Evolutionary conservation across 1,140 invertebrate species (phyloP).

Genomic region (Solenopsis invicta): DNA sequence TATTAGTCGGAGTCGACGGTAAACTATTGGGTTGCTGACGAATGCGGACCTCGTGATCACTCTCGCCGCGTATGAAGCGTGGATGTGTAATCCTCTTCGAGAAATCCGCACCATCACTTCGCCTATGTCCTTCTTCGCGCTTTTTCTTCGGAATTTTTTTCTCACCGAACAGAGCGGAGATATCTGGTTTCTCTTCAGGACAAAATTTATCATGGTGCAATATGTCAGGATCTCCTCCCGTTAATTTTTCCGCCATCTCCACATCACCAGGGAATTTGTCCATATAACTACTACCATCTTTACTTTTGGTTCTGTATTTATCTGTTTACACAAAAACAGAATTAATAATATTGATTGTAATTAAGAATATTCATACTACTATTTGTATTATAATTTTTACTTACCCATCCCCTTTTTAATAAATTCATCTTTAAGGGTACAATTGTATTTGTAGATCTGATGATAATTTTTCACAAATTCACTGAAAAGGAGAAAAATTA

Average conservation of each 20-base stretch:
- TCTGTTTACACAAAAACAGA: slow-evolving; percentile 82
- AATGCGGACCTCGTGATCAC: slow-evolving; percentile 89
- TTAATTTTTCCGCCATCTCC: slow-evolving; percentile 89
- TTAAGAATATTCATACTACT: slow-evolving; percentile 68
- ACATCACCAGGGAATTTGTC: slow-evolving; percentile 92
- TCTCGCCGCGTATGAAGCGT: slow-evolving; percentile 86
- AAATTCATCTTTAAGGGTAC: slow-evolving; percentile 92
- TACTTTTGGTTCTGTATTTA: slow-evolving; percentile 88
- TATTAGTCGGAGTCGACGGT: slow-evolving; percentile 76
- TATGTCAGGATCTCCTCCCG: slow-evolving; percentile 90
- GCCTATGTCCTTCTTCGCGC: slow-evolving; percentile 71
- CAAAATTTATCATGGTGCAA: slow-evolving; percentile 88
- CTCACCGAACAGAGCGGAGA: slow-evolving; percentile 83
- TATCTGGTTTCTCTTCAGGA: slow-evolving; percentile 88
- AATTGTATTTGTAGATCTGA: slow-evolving; percentile 92
- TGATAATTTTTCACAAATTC: slow-evolving; percentile 92
- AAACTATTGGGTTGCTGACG: slow-evolving; percentile 79
- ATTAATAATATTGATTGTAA: slow-evolving; percentile 21
- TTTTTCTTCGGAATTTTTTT: slow-evolving; percentile 84
- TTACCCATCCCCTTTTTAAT: slow-evolving; percentile 93
- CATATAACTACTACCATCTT: slow-evolving; percentile 88
- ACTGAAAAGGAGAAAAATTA: slow-evolving; percentile 88
- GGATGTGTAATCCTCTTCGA: slow-evolving; percentile 86
- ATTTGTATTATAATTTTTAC: slow-evolving; percentile 79
- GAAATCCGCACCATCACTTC: slow-evolving; percentile 69